A percentile compares a stretch with the other conserved stretches of the same genome.
These are phyloP conservation scores for Danio rerio DNA, from an alignment of 2,113 vertebrate genomes.

Conservation along the genomic window GRCz12tu NC_133181.1:54804001-54804500, in stretches of 20 bases:
- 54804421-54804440: too few species aligned
- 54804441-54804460: too few species aligned
- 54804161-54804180: neutral
- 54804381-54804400: too few species aligned
- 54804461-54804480: too few species aligned
- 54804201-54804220: neutral
- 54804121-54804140: neutral
- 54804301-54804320: neutral
- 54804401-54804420: too few species aligned
- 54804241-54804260: neutral
- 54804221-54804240: conserved; percentile 12
- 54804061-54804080: conserved; percentile 41
- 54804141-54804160: neutral
- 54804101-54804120: conserved; percentile 7
- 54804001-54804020: conserved; percentile 27
- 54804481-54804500: too few species aligned
- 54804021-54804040: conserved; percentile 7
- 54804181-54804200: neutral
- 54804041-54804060: neutral
- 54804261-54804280: neutral
- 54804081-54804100: conserved; percentile 30
- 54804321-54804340: too few species aligned
- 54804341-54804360: too few species aligned
- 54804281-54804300: conserved; percentile 10
- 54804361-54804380: too few species aligned